Evolutionary conservation across 2,113 vertebrate species (phyloP).

Genomic region (Halcyon senegalensis): DNA sequence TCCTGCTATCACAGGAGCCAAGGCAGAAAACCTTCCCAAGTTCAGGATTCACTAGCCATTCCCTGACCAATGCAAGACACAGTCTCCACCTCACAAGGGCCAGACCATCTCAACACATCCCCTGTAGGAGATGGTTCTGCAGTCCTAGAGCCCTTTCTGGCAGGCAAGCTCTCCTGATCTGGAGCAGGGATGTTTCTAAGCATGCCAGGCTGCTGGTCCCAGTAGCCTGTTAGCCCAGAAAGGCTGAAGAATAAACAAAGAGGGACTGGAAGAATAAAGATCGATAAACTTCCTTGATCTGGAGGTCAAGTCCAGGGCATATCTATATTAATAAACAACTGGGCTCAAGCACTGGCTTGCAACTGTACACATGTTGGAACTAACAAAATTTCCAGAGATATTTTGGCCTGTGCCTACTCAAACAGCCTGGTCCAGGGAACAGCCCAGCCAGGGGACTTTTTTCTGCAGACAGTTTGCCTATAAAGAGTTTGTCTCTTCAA

Average conservation of each 20-base stretch:
- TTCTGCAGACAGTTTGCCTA: not conserved
- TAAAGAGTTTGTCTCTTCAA: not conserved
- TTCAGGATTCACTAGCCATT: not conserved
- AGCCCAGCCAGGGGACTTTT: not conserved
- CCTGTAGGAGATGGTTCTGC: not conserved
- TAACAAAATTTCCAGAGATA: not conserved
- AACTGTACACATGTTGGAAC: not conserved
- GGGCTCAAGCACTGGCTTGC: not conserved
- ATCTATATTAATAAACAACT: not conserved
- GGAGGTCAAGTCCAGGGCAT: not conserved
- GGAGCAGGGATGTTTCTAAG: not conserved
- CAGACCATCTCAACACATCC: not conserved
- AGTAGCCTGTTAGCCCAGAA: not conserved
- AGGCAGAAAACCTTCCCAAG: not conserved
- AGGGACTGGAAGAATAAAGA: not conserved
- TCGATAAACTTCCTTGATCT: not conserved
- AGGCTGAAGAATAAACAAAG: slow-evolving; percentile 9
- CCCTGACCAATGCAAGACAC: not conserved
- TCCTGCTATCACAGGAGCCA: not conserved
- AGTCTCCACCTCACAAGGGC: not conserved
- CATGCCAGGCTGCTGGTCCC: not conserved
- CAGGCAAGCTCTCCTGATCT: not conserved
- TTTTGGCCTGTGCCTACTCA: not conserved
- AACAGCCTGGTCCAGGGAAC: not conserved
- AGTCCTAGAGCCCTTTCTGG: not conserved